Percentiles rank a stretch among this genome's conserved stretches.
Conservation (phyloP, 2,113 vertebrate genomes). For the Hoplias malabaricus region DNA sequence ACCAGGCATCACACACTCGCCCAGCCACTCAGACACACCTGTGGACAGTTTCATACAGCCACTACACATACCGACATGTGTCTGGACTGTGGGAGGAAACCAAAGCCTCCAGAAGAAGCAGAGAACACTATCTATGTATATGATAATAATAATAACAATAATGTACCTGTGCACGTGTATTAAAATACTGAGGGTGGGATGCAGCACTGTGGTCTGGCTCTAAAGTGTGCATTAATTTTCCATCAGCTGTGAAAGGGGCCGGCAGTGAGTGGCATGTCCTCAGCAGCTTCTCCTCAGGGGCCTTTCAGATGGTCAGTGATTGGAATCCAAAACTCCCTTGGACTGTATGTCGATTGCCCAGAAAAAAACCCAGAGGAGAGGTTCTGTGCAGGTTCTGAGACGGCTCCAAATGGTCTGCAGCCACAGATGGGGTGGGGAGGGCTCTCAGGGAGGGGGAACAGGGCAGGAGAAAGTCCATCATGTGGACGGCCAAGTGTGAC, state of each 20-base stretch:
- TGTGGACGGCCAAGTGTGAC: slow-evolving; percentile 21
- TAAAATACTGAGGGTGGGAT: no score
- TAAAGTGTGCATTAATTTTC: neutral
- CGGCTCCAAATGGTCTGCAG: slow-evolving; percentile 26
- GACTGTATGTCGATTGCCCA: neutral
- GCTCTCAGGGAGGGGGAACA: neutral
- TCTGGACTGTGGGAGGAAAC: no score
- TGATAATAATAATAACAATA: no score
- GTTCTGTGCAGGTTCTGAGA: slow-evolving; percentile 32
- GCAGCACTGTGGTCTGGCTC: no score
- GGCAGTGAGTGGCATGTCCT: neutral
- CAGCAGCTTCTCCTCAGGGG: neutral
- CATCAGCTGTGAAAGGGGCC: neutral
- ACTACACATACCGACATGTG: no score
- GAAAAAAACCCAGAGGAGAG: neutral
- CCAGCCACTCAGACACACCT: no score
- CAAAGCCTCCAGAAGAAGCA: no score
- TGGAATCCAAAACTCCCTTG: slow-evolving; percentile 15
- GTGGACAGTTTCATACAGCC: no score
- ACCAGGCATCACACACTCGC: no score
- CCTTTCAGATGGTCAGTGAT: slow-evolving; percentile 25
- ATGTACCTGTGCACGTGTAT: no score
- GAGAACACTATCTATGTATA: no score
- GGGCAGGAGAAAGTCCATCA: slow-evolving; percentile 18
- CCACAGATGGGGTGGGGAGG: neutral